Evolutionary conservation across 1,140 invertebrate genomes (phyloP).

Genomic region (Piezodorus guildinii): DNA sequence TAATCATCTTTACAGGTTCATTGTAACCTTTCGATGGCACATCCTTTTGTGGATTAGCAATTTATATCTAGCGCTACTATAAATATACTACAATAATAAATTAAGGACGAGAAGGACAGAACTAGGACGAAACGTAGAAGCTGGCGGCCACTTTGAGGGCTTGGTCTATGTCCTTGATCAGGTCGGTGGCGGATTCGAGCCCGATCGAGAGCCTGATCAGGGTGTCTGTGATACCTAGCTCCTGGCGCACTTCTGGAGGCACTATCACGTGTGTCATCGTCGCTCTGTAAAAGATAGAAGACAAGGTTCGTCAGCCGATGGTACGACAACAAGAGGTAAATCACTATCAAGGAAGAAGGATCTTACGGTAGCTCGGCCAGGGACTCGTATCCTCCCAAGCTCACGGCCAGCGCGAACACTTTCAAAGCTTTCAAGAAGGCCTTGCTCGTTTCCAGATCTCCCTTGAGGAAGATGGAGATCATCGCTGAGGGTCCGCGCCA

Average conservation of each 20-base stretch:
- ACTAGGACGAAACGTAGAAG: too few species aligned
- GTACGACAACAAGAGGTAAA: too few species aligned
- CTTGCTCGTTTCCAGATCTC: constrained; percentile 58
- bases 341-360: constrained; percentile 27
- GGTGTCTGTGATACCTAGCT: constrained; percentile 74
- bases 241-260: constrained; percentile 52
- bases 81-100: too few species aligned
- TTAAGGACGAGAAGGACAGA: too few species aligned
- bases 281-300: constrained; percentile 36
- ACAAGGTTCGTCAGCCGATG: too few species aligned
- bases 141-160: constrained; percentile 43
- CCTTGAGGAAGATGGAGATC: constrained; percentile 78
- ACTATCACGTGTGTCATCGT: constrained; percentile 75
- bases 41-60: too few species aligned
- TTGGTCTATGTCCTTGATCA: constrained; percentile 75
- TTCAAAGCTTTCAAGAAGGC: constrained; percentile 69
- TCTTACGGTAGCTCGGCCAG: constrained; percentile 73
- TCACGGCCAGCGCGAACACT: constrained; percentile 84
- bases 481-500: constrained; percentile 86
- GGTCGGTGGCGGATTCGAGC: constrained; percentile 74
- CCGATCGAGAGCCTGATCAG: constrained; percentile 86
- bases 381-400: constrained; percentile 91
- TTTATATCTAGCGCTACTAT: too few species aligned
- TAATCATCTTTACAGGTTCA: too few species aligned
- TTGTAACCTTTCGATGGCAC: too few species aligned